Conservation (phyloP, 2,113 vertebrate species). For the Lophura nycthemera region DNA sequence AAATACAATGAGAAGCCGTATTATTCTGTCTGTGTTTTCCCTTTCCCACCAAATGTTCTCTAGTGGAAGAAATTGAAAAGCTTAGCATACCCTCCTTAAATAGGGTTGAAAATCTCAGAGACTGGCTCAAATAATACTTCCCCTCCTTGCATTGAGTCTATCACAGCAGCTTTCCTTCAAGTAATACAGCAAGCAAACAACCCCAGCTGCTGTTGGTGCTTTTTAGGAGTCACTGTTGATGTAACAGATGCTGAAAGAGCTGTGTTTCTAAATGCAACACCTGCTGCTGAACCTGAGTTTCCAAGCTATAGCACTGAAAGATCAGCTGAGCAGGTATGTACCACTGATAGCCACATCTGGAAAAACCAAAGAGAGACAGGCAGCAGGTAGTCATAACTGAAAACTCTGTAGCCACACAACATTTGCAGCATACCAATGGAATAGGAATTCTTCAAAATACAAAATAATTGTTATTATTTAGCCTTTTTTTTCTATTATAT, state of each 20-base stretch:
- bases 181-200: neutral
- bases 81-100: neutral
- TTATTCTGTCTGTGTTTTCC: neutral
- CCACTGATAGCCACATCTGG: neutral
- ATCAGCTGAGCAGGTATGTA: neutral
- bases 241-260: neutral
- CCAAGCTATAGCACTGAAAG: neutral
- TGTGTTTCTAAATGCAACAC: slow-evolving; percentile 3
- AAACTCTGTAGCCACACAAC: neutral
- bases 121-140: neutral
- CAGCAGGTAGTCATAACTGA: neutral
- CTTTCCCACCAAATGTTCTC: neutral
- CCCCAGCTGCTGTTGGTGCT: neutral
- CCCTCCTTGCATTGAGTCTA: neutral
- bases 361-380: neutral
- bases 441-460: neutral
- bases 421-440: neutral
- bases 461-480: neutral
- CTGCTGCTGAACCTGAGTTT: slow-evolving; percentile 25
- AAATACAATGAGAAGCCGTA: neutral
- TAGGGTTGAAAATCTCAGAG: neutral
- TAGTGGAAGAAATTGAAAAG: neutral
- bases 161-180: neutral
- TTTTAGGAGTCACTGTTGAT: neutral
- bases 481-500: neutral